Conservation (phyloP, 2,113 vertebrate genomes). For the Micromys minutus region DNA sequence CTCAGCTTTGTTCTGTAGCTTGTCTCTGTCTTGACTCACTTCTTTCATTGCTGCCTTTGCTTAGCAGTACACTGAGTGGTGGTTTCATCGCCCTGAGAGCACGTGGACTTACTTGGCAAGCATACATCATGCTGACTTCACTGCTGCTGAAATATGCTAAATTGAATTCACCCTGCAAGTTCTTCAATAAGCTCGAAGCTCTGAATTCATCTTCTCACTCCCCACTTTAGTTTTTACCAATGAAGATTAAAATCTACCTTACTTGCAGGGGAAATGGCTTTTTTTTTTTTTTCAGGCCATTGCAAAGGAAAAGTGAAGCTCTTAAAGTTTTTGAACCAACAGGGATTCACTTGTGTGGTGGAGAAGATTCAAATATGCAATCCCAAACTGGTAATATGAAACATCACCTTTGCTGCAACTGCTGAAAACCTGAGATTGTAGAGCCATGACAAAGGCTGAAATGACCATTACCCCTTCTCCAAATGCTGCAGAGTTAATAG, state of each 20-base stretch:
- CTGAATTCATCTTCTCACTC: background rate
- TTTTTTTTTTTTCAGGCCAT: slow-evolving; percentile 41
- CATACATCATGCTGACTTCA: background rate
- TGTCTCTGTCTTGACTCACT: background rate
- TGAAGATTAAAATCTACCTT: slow-evolving; percentile 50
- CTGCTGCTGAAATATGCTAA: slow-evolving; percentile 34
- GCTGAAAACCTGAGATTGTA: background rate
- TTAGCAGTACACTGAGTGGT: background rate
- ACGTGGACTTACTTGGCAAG: background rate
- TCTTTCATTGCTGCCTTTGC: background rate
- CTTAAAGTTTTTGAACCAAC: slow-evolving; percentile 55
- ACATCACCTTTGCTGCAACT: slow-evolving; percentile 21
- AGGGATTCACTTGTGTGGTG: slow-evolving; percentile 46
- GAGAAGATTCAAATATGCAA: slow-evolving; percentile 57
- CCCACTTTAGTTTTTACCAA: background rate
- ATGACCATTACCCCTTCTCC: background rate
- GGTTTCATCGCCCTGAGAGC: slow-evolving; percentile 48
- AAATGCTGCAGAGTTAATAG: background rate
- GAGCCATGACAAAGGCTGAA: background rate
- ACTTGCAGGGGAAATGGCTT: slow-evolving; percentile 1
- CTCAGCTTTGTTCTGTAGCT: background rate
- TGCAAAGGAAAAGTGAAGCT: slow-evolving; percentile 49
- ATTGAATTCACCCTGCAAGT: background rate
- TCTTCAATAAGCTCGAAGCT: background rate
- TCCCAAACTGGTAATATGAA: background rate